Percentiles rank a stretch among this genome's conserved stretches.
phyloP scores from a whole-genome alignment of 2,797 vertebrate species.

The Nothura maculosa region DNA sequence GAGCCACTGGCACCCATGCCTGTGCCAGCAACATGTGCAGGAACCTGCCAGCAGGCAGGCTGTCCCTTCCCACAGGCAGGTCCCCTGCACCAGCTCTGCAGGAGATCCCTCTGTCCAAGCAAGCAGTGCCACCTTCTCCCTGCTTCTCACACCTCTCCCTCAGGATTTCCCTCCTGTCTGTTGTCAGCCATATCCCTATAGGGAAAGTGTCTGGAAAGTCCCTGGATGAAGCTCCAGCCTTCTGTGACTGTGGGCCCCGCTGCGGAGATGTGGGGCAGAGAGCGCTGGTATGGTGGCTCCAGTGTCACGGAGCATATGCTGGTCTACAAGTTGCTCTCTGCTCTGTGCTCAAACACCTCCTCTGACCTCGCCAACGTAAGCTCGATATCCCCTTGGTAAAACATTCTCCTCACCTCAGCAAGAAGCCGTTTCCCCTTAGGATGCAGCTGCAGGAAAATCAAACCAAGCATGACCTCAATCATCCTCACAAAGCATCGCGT shows the following conservation, averaged over 20 bases:
- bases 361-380: background rate
- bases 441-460: slow-evolving; percentile 35
- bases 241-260: accelerated
- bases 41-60: no score
- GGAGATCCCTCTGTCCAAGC: background rate
- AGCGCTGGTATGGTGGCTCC: accelerated
- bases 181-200: background rate
- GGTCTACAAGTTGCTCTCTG: background rate
- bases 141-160: background rate
- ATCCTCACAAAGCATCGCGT: background rate
- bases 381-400: background rate
- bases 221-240: accelerated
- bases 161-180: background rate
- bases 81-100: no score
- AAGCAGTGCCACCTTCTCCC: accelerated
- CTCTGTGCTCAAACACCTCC: background rate
- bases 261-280: accelerated
- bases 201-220: accelerated
- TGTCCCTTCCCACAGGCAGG: no score
- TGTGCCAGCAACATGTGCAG: no score
- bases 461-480: slow-evolving; percentile 47
- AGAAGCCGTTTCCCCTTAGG: background rate
- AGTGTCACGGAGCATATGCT: background rate
- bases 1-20: background rate
- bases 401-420: background rate